A percentile compares a stretch with the other conserved stretches of the same genome.
Evolutionary conservation across 1,140 invertebrate species (phyloP).

Genomic region (Stenopsyche tienmushanensis): DNA sequence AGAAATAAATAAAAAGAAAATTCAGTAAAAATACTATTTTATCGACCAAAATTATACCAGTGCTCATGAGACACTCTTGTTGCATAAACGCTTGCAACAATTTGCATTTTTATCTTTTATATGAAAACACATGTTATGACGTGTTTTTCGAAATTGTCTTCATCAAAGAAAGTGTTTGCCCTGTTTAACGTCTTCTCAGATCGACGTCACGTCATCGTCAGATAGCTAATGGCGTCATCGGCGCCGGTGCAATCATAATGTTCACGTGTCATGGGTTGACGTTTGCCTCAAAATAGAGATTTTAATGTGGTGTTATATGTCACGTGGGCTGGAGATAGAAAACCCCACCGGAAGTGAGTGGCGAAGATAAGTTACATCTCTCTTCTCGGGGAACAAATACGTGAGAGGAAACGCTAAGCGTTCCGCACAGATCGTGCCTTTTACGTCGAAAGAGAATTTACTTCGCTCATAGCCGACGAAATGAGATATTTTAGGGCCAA

Average conservation of each 20-base stretch:
- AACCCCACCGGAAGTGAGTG: conserved; percentile 7
- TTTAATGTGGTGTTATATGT: background rate
- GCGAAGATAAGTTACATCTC: conserved; percentile 30
- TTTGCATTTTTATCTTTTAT: too few species aligned
- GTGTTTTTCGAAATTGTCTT: too few species aligned
- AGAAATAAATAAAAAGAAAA: too few species aligned
- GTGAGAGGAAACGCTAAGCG: conserved; percentile 32
- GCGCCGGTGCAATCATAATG: background rate
- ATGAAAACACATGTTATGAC: too few species aligned
- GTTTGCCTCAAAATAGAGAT: background rate
- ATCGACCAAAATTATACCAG: too few species aligned
- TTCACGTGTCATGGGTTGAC: background rate
- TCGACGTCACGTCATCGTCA: too few species aligned
- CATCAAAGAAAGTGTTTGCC: too few species aligned
- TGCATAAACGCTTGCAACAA: too few species aligned
- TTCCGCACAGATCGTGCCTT: background rate
- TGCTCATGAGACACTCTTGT: too few species aligned
- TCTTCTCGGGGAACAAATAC: conserved; percentile 25
- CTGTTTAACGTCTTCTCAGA: too few species aligned
- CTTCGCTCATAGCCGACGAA: background rate
- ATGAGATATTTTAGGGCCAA: background rate
- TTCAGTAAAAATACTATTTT: too few species aligned
- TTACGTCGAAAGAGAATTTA: background rate
- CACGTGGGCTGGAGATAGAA: background rate
- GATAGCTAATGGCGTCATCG: too few species aligned